These are phyloP conservation scores for Desmodus rotundus DNA, from an alignment of 2,113 vertebrate species.

Conservation along the genomic window DNA sequence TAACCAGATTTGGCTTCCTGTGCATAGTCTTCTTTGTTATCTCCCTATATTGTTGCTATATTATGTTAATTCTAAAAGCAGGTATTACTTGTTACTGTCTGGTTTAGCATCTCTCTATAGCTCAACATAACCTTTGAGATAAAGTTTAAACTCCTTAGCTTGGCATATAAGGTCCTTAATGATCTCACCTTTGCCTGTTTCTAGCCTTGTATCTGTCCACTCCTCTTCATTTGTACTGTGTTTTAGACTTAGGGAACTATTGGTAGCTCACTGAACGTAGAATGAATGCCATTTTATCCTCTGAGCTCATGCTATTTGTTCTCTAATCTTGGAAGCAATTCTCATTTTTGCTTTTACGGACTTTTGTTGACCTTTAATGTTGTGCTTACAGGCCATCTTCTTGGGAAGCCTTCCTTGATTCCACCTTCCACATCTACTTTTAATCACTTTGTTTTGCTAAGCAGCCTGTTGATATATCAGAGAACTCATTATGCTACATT, in stretches of 20 bases:
- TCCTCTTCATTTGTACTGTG: neutral
- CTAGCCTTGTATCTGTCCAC: neutral
- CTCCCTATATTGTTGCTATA: neutral
- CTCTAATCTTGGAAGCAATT: neutral
- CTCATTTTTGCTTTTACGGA: neutral
- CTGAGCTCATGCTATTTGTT: neutral
- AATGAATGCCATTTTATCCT: neutral
- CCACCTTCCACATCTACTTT: neutral
- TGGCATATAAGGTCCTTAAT: neutral
- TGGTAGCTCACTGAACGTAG: neutral
- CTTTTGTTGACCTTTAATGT: neutral
- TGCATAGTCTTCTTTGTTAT: neutral
- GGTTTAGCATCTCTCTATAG: neutral
- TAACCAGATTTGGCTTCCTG: neutral
- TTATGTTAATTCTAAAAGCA: neutral
- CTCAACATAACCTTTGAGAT: neutral
- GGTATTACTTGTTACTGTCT: neutral
- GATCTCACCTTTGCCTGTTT: neutral
- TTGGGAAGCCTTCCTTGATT: neutral
- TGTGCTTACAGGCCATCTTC: neutral
- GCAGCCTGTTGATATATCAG: neutral
- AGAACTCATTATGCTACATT: neutral
- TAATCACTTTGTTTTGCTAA: neutral
- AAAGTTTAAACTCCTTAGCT: neutral
- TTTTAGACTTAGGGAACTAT: neutral